Base-by-base conservation (phyloP, 2,888 invertebrate species). In the Alloscopus bannaensis region DNA sequence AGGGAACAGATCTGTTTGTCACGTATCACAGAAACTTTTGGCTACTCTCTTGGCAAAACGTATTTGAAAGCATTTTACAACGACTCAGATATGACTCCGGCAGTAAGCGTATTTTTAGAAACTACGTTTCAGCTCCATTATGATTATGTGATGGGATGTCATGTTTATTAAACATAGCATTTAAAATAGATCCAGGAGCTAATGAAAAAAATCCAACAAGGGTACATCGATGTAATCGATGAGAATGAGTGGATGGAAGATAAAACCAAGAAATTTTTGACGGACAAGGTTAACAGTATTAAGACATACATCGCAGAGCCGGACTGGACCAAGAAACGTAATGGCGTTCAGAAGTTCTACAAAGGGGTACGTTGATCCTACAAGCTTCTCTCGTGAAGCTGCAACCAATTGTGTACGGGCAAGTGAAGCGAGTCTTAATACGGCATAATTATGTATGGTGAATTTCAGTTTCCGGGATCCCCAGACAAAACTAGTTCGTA, bases 251-350 rank as follows among this genome's bases (percentile, higher is more conserved):
- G 65, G 71, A 71, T 66, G 71, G 78, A 78, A 52, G 36, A 66
- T 0, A 26, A 22, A 11, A 71, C 71, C 0, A 52, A 60, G 42
- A 60, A 59, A 1, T 78, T 66, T 24, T 45, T 78, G 0, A 24
- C 24, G 1, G 71, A 78, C 13, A 78, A 78, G 52, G 52, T 78
- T n/a, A 11, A 40, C 36, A 78, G 52, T 22, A 71, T 78, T 0
- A 78, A 66, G 31, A 71, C 71, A 18, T 65, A 50, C 26, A 66
- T 78, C n/a, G 60, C 78, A 0, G 45, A 78, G 3, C 78, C 78
- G 8, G 20, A 78, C 2, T 78, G 78, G 78, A 66, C 47, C 26
- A 66, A 45, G 42, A 50, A 78, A 16, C 20, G 31, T 22, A 24
- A 50, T 2, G 40, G 66, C 18, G 26, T 71, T 24, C 6, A 16